Percentiles rank a stretch among this genome's conserved stretches.
Evolutionary conservation across 2,797 vertebrate genomes (phyloP).

Genomic region (Amniataba percoides): DNA sequence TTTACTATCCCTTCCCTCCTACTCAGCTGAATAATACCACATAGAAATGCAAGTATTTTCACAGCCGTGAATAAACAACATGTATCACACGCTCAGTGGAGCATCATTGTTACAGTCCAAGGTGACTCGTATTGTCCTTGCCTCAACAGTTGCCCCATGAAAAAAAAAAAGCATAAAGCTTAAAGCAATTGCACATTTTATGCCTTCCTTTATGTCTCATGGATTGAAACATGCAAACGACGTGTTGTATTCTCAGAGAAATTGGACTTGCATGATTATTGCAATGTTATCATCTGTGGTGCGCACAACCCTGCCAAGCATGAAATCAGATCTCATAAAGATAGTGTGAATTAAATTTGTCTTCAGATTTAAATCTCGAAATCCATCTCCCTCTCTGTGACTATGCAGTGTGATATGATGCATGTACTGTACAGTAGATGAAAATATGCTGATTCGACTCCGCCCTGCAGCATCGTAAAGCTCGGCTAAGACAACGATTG

Average conservation of each 20-base stretch:
- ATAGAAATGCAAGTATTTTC: not conserved
- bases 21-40: not conserved
- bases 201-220: constrained; percentile 34
- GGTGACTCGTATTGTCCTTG: not conserved
- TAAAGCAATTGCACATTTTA: constrained; percentile 35
- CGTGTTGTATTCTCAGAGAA: constrained; percentile 32
- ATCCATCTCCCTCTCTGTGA: constrained; percentile 33
- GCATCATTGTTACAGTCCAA: not conserved
- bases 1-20: too few species aligned
- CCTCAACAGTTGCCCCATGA: constrained; percentile 29
- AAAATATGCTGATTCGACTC: constrained; percentile 39
- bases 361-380: constrained; percentile 54
- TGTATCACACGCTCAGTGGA: not conserved
- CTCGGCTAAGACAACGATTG: constrained; percentile 33
- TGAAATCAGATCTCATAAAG: constrained; percentile 72
- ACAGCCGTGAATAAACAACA: constrained; percentile 22
- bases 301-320: constrained; percentile 57
- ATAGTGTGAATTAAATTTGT: constrained; percentile 62
- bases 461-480: constrained; percentile 39
- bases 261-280: constrained; percentile 59
- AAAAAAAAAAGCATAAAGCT: constrained; percentile 34
- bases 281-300: constrained; percentile 39
- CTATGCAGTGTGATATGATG: constrained; percentile 32
- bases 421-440: constrained; percentile 16
- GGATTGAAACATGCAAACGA: constrained; percentile 29